phyloP scores from a whole-genome alignment of 1,140 invertebrate species.

The Eumaeus atala region DNA sequence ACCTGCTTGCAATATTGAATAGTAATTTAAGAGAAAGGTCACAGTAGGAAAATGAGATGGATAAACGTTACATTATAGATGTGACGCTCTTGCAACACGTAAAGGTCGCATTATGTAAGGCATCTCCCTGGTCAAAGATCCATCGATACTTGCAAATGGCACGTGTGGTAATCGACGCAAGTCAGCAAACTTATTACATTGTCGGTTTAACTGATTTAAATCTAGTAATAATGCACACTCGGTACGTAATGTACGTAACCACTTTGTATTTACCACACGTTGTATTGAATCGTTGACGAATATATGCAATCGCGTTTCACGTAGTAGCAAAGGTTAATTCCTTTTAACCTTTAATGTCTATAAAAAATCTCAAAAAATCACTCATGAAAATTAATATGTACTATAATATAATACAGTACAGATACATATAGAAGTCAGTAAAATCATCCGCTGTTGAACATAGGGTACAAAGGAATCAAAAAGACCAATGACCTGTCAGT shows the following conservation, averaged over 20 bases:
- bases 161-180: background rate
- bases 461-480: no score
- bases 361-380: no score
- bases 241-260: background rate
- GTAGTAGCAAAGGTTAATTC: no score
- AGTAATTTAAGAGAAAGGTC: slow-evolving; percentile 4
- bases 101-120: slow-evolving; percentile 17
- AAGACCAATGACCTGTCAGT: no score
- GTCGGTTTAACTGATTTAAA: slow-evolving; percentile 8
- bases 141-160: background rate
- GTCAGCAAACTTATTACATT: slow-evolving; percentile 8
- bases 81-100: slow-evolving; percentile 12
- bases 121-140: slow-evolving; percentile 16
- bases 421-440: no score
- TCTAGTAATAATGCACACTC: background rate
- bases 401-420: no score
- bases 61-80: slow-evolving; percentile 9
- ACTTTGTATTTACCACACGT: background rate
- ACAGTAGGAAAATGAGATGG: background rate
- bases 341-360: no score
- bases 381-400: no score
- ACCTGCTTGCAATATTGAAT: slow-evolving; percentile 5
- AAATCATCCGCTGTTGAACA: no score
- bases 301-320: no score
- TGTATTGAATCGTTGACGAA: background rate